Base-by-base conservation (phyloP, 2,888 invertebrate species). In the Mythimna vitellina region DNA sequence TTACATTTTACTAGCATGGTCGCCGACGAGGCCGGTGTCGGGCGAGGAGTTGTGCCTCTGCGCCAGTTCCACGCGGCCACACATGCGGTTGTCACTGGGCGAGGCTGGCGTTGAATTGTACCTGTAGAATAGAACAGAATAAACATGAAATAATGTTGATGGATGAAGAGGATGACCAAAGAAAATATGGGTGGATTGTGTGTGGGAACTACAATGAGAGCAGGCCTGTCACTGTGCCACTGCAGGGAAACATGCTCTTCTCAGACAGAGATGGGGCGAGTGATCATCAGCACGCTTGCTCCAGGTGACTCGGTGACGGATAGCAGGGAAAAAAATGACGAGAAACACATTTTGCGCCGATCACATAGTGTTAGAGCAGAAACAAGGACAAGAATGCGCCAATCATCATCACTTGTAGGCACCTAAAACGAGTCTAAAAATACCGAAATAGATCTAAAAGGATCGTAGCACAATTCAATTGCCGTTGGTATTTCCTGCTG, bases 51-150 rank as follows among this genome's bases (percentile, higher is more conserved):
- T 96, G 90, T 96, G 96, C 12, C 96, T 86, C 83, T 95, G 96
- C 54, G 96, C 89, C 38, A 94, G 90, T 64, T 95, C 95, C 17
- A 90, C 94, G 38, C 96, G 93, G 32, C 92, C 91, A 81, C 93
- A 92, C 80, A 93, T 79, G 4, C 94, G 92, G 70, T 90, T 92
- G 80, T 96, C 96, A 80, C 90, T 93, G 78, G 93, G 97, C 92
- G 95, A 97, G 25, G 96, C 96, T 8, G 96, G 96, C 70, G 96
- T 96, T 42, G 96, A 96, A 78, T 96, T 96, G 89, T 96, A 96
- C 88, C 96, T 96, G 89, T 8, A 71, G 9, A 38, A 66, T 1
- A 57, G 51, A 65, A 8, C 61, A 61, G 25, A 61, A 22, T 9
- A 25, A 2, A 25, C 17, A 17, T 6, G 9, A 10, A 17, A 10